Percentiles rank a stretch among this genome's conserved stretches.
phyloP scores from a whole-genome alignment of 2,888 invertebrate genomes.

The Diplolepis rosae region DNA sequence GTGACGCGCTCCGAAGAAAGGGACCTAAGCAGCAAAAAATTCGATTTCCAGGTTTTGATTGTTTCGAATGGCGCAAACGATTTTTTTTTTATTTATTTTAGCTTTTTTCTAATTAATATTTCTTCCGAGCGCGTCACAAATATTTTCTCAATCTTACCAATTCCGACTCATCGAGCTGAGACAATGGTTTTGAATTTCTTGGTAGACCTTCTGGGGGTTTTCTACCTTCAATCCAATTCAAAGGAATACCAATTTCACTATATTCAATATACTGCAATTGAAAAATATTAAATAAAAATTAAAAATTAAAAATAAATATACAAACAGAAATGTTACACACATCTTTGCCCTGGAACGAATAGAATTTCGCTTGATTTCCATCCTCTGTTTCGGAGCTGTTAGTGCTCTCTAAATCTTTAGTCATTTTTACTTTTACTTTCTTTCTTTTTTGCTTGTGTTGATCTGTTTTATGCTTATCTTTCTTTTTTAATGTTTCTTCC shows the following conservation, averaged over 20 bases:
- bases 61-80: too few species aligned
- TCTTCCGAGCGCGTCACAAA: too few species aligned
- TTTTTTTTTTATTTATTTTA: too few species aligned
- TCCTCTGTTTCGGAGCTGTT: slow-evolving; percentile 28
- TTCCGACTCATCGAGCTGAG: slow-evolving; percentile 45
- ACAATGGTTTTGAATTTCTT: slow-evolving; percentile 53
- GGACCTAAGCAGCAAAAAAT: too few species aligned
- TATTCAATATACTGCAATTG: slow-evolving; percentile 61
- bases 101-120: too few species aligned
- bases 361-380: slow-evolving; percentile 47
- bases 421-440: slow-evolving; percentile 24
- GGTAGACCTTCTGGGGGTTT: slow-evolving; percentile 58
- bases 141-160: slow-evolving; percentile 55
- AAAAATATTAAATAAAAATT: background rate
- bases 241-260: slow-evolving; percentile 52
- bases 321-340: slow-evolving; percentile 46
- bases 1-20: too few species aligned
- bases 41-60: too few species aligned
- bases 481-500: slow-evolving; percentile 19
- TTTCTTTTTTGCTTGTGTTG: background rate
- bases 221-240: slow-evolving; percentile 62
- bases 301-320: background rate
- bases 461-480: background rate
- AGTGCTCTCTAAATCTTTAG: slow-evolving; percentile 32
- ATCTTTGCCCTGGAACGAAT: slow-evolving; percentile 56